These are phyloP conservation scores for Oryzias curvinotus DNA, from an alignment of 2,113 vertebrate genomes.

Conservation along the genomic window DNA sequence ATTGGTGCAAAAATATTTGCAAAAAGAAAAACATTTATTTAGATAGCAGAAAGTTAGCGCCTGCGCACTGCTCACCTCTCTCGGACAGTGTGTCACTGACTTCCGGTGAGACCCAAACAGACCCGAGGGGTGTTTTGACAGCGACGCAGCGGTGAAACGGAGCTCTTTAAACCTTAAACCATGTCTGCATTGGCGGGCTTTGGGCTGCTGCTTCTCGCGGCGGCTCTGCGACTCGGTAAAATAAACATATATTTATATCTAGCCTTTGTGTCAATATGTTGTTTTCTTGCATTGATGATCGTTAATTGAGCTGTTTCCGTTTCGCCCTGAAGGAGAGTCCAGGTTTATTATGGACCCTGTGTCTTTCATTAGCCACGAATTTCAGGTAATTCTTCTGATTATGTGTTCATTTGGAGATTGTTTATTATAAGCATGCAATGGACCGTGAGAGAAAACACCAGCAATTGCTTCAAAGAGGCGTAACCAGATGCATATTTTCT, in stretches of 20 bases:
- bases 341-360: constrained; percentile 48
- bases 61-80: constrained; percentile 11
- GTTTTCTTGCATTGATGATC: neutral
- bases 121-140: neutral
- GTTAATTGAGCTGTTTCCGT: neutral
- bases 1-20: neutral
- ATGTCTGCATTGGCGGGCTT: constrained; percentile 43
- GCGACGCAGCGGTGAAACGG: neutral
- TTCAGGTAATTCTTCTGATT: constrained; percentile 25
- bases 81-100: constrained; percentile 21
- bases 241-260: neutral
- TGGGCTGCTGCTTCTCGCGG: constrained; percentile 36
- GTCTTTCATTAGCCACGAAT: constrained; percentile 13
- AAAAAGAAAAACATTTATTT: neutral
- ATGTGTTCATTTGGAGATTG: neutral
- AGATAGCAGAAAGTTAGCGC: constrained; percentile 8
- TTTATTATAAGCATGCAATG: neutral
- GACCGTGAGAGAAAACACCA: neutral
- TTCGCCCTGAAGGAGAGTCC: constrained; percentile 42
- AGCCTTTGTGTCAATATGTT: no score
- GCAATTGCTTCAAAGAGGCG: neutral
- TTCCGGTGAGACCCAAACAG: constrained; percentile 36
- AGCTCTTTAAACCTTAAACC: neutral
- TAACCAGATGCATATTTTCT: neutral
- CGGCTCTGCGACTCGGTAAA: constrained; percentile 58